A percentile compares a stretch with the other conserved stretches of the same genome.
Conservation (phyloP, 2,797 vertebrate species). For the Anguilla anguilla region DNA sequence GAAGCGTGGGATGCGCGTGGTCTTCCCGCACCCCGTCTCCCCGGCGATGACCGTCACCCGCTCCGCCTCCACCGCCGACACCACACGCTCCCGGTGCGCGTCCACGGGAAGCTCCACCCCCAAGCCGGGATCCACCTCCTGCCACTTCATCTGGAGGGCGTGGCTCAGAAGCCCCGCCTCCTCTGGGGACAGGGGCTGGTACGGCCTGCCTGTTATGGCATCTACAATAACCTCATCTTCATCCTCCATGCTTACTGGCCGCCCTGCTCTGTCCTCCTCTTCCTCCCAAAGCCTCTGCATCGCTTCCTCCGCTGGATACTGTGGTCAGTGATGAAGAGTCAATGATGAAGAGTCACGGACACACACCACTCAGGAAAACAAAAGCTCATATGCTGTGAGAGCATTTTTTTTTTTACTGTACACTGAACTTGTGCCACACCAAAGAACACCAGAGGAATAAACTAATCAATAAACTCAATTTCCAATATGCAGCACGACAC, state of each 20-base stretch:
- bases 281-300: conserved; percentile 78
- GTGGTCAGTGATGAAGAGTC: conserved; percentile 16
- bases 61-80: conserved; percentile 79
- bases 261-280: conserved; percentile 51
- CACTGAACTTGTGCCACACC: no score
- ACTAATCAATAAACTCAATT: no score
- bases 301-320: conserved; percentile 82
- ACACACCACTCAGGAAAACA: conserved; percentile 4
- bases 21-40: conserved; percentile 96
- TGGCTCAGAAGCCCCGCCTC: conserved; percentile 72
- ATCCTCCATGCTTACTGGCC: conserved; percentile 64
- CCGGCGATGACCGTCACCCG: conserved; percentile 88
- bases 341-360: neutral
- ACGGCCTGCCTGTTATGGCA: conserved; percentile 83
- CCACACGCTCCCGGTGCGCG: conserved; percentile 78
- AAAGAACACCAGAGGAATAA: no score
- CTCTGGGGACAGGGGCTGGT: conserved; percentile 67
- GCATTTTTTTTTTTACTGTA: no score
- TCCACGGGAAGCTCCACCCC: conserved; percentile 84
- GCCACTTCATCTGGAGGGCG: conserved; percentile 80
- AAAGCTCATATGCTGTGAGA: neutral
- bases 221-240: conserved; percentile 73
- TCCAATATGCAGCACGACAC: no score
- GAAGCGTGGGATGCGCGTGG: conserved; percentile 91
- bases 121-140: conserved; percentile 60